phyloP scores from a whole-genome alignment of 2,113 vertebrate genomes.

The Noturus placidus region DNA sequence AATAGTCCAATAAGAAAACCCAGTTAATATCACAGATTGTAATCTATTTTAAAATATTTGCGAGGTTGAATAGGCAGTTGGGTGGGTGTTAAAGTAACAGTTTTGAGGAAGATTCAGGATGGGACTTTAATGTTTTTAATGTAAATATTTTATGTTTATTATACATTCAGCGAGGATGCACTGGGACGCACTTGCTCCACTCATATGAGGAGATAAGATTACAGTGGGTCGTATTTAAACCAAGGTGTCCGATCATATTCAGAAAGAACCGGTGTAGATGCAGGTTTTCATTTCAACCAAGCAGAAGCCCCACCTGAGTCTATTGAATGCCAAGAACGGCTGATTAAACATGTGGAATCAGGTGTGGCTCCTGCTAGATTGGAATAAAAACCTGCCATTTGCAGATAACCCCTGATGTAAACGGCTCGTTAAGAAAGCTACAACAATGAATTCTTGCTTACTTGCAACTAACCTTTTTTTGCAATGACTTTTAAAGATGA shows the following conservation, averaged over 20 bases:
- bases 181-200: neutral
- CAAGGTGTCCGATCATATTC: neutral
- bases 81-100: neutral
- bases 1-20: neutral
- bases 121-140: too few relatives aligned
- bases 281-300: neutral
- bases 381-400: neutral
- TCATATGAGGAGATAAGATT: neutral
- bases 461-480: neutral
- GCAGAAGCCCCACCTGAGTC: neutral
- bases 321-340: neutral
- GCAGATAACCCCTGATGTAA: neutral
- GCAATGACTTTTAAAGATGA: neutral
- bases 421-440: neutral
- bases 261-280: neutral
- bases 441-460: neutral
- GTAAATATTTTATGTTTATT: too few relatives aligned
- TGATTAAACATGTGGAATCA: neutral
- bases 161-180: neutral
- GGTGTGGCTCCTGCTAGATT: neutral
- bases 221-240: neutral
- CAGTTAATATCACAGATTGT: neutral
- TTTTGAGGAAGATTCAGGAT: too few relatives aligned
- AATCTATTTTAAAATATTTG: neutral
- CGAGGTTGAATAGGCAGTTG: neutral